These are phyloP conservation scores for Hucho hucho DNA, from an alignment of 2,113 vertebrate species.

Conservation along the genomic window DNA sequence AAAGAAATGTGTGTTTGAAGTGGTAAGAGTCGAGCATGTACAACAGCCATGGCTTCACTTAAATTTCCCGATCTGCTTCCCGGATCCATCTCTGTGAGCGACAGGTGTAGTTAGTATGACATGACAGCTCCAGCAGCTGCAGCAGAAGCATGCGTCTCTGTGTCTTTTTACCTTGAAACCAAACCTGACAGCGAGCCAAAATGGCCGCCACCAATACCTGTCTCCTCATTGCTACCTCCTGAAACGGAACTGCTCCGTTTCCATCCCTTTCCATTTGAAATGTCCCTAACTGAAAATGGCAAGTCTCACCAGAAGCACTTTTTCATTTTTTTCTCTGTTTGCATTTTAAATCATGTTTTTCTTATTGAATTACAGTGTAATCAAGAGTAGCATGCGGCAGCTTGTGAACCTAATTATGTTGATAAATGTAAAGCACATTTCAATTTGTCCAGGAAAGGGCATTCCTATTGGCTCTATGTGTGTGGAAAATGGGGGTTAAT, in stretches of 20 bases:
- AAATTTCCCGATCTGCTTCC: neutral
- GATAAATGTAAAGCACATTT: constrained; percentile 50
- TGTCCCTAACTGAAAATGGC: constrained; percentile 8
- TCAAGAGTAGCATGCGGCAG: constrained; percentile 32
- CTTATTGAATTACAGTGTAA: constrained; percentile 40
- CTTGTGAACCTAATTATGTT: constrained; percentile 51
- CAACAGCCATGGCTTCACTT: neutral
- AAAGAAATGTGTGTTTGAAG: no score
- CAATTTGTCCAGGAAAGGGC: constrained; percentile 41
- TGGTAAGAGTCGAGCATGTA: no score
- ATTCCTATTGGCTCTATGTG: constrained; percentile 31
- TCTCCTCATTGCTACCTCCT: neutral
- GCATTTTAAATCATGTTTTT: constrained; percentile 23
- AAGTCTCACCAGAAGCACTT: neutral
- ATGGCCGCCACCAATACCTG: neutral
- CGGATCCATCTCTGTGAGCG: constrained; percentile 1
- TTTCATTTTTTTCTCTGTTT: neutral
- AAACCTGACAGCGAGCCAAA: neutral
- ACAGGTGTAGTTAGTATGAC: constrained; percentile 1
- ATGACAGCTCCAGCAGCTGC: constrained; percentile 9
- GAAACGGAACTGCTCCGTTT: neutral
- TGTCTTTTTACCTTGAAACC: neutral
- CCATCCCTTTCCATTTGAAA: constrained; percentile 13
- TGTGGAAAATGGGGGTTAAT: constrained; percentile 52
- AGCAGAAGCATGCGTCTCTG: constrained; percentile 34